Base-by-base conservation (phyloP, 2,797 vertebrate species). In the Muraenolepis orangiensis region DNA sequence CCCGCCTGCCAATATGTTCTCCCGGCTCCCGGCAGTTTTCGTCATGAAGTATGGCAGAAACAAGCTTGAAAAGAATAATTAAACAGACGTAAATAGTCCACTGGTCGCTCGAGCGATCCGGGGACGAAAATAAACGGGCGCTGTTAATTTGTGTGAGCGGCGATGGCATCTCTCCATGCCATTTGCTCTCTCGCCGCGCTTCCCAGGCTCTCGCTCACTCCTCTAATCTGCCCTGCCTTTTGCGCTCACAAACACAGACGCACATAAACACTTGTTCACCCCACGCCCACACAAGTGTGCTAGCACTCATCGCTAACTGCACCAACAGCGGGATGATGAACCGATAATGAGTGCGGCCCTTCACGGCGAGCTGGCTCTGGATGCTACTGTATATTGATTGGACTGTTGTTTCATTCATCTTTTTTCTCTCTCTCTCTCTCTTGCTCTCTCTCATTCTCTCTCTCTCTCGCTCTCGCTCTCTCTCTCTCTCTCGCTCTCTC, bases 341-440 rank as follows among this genome's bases (percentile, higher is more conserved):
- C 77, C 76, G 78, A 83, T 87, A 83, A 89, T 86, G 81, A 84
- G 78, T 87, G 85, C 74, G 84, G 76, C 80, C 81, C 85, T 80
- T 84, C 82, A 83, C 80, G 81, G 82, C 78, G 70, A 77, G 80
- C 72, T 86, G 84, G 36, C 82, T 84, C 72, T 74, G 73, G 74
- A 77, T 72, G 81, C 73, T 42, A 71, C 80, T 82, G 74, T 79
- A 81, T 87, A 87, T 87, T 77, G 79, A 87, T 61, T 67, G 26
- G 38, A 57, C 61, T 8, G 42, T 32, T 78, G 85, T 81, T 86
- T 64, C 30, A 20, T 31, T 20, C 14, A 31, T 66, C 64, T 66
- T 34, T 34, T 34, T 8, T 34, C 32, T 34, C 32, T 34, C 3
- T 34, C 32, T 34, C 32, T 4, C 3, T 4, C 32, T 3, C 32